Evolutionary conservation across 2,797 vertebrate species (phyloP).

Genomic region (Siniperca undulata): DNA sequence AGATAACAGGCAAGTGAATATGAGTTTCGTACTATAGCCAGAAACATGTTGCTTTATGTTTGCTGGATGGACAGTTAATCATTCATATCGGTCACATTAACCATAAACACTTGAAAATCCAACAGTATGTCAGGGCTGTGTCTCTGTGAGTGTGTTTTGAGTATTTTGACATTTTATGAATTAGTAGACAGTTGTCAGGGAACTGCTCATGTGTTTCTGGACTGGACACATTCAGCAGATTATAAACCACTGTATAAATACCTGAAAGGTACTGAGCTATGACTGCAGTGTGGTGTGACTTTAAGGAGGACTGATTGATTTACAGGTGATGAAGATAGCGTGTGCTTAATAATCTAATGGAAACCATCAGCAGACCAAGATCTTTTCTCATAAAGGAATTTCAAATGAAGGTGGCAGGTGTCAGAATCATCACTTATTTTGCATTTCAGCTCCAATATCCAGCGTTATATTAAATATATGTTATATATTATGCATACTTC

Average conservation of each 20-base stretch:
- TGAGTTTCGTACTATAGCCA: neutral
- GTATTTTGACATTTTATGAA: neutral
- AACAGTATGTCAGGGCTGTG: neutral
- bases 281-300: neutral
- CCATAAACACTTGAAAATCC: neutral
- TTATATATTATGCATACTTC: conserved; percentile 4
- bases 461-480: neutral
- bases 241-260: neutral
- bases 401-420: conserved; percentile 2
- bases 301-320: neutral
- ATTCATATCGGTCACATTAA: neutral
- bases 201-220: neutral
- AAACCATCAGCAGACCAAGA: neutral
- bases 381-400: neutral
- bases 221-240: neutral
- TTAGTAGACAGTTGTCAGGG: neutral
- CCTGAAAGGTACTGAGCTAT: neutral
- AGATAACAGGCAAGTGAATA: neutral
- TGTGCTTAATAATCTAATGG: neutral
- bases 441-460: conserved; percentile 21
- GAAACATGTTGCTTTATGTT: neutral
- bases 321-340: neutral
- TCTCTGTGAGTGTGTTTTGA: neutral
- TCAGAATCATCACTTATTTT: conserved; percentile 23
- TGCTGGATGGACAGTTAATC: neutral